Base-by-base conservation (phyloP, 2,797 vertebrate genomes). In the Danio albolineatus region DNA sequence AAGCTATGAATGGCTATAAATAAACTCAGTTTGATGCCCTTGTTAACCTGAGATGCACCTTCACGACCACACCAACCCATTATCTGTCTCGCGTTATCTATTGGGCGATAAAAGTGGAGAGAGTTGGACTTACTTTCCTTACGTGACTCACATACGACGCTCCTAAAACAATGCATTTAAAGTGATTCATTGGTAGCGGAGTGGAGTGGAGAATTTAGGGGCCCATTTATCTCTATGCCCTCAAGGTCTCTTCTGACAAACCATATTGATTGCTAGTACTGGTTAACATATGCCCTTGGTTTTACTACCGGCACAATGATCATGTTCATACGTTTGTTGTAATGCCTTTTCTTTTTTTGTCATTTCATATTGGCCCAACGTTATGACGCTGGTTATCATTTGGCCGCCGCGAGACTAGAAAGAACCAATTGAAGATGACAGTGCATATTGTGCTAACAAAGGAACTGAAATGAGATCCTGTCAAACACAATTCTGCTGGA, bases 161-260 rank as follows among this genome's bases (percentile, higher is more conserved):
- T 14, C 54, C 21, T 8, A 61, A 78, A 85, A 85, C 78, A 81
- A 81, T 83, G 75, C 59, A 72, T 81, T 85, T 80, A 60, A 74
- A 80, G 78, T 78, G 62, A 78, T 49, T 80, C 56, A 69, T 51
- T 53, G 66, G 60, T 53, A 17, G 43, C 13, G 14, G 7, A 16
- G n/a, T 41, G 43, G 43, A 73, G 28, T n/a, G 39, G 41, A 66
- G 16, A 43, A 17, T 46, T 57, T 60, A 74, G 61, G 43, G 28
- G 17, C 39, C 17, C 61, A 51, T 80, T 53, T 49, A 48, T 73
- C 60, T 85, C 64, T 38, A 38, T 13, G 28, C 54, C 53, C 64
- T 39, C 51, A 70, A 80, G 74, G 70, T 65, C 79, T 71, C 54
- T 10, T 49, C 57, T 71, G 57, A 59, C 49, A 70, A 65, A 59